These are phyloP conservation scores for Penaeus vannamei DNA, from an alignment of 1,140 invertebrate species.

Conservation along the genomic window DNA sequence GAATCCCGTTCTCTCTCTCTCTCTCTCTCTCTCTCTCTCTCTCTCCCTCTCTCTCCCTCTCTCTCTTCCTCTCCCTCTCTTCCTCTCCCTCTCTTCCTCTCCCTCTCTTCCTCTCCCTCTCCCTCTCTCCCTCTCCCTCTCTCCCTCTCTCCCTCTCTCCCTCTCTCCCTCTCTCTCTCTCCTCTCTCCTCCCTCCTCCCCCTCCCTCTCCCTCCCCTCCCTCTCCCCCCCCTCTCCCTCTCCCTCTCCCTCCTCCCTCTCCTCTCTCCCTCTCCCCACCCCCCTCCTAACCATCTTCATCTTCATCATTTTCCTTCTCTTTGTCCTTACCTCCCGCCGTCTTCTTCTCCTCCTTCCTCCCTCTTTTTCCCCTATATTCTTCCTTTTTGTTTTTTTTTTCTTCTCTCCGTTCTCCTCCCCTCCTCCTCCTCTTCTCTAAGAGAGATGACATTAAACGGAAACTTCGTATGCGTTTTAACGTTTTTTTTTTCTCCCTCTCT, in stretches of 20 bases:
- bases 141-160: not conserved
- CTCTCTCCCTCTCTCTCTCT: not conserved
- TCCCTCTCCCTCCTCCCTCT: not conserved
- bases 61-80: not conserved
- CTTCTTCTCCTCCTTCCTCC: not conserved
- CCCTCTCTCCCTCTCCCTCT: not conserved
- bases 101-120: conserved; percentile 2
- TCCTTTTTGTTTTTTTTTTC: not conserved
- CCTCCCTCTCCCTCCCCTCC: not conserved
- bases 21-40: not conserved
- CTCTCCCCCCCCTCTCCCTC: not conserved
- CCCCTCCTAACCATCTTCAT: not conserved
- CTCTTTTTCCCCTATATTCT: not conserved
- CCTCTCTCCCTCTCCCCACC: not conserved
- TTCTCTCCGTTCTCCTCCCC: not conserved
- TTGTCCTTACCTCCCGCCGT: not conserved
- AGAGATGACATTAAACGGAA: too few species aligned
- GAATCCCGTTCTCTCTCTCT: not conserved
- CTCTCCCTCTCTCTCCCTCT: not conserved
- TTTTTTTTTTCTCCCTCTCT: not conserved
- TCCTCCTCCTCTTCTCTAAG: not conserved
- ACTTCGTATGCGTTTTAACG: too few species aligned
- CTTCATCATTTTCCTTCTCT: not conserved
- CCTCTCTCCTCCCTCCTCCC: not conserved
- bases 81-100: not conserved